These are phyloP conservation scores for Malurus alboscapulatus DNA, from an alignment of 2,113 vertebrate genomes.

Conservation along the genomic window DNA sequence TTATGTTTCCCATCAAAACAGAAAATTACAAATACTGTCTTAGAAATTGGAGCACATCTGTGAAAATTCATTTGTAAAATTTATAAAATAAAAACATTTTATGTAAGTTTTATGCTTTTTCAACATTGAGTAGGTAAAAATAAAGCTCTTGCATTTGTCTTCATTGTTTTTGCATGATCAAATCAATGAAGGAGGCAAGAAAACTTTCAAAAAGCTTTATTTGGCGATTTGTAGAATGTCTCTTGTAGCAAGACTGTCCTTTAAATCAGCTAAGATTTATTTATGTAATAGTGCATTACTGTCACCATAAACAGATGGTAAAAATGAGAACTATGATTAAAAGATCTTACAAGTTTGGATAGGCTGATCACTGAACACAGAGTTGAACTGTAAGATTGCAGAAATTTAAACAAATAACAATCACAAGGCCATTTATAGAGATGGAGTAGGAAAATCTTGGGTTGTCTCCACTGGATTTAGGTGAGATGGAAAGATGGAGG, in stretches of 20 bases:
- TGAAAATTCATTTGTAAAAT: background rate
- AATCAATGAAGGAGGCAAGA: background rate
- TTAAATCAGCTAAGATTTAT: background rate
- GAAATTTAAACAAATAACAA: background rate
- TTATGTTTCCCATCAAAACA: background rate
- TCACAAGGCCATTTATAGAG: background rate
- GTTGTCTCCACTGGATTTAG: background rate
- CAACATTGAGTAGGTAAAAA: background rate
- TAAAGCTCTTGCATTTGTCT: background rate
- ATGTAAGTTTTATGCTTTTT: background rate
- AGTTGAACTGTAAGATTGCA: background rate
- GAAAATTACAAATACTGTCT: background rate
- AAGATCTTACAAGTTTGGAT: background rate
- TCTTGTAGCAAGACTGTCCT: background rate
- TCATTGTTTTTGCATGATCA: background rate
- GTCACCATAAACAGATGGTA: background rate
- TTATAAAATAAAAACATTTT: background rate
- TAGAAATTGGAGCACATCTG: background rate
- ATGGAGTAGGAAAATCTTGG: background rate
- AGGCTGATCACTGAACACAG: background rate
- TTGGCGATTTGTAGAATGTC: background rate
- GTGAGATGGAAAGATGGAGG: background rate
- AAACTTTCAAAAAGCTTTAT: background rate
- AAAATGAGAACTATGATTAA: background rate
- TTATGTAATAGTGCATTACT: background rate